Evolutionary conservation across 2,797 vertebrate species (phyloP), one percentile per base, ranked within the genome.

Genomic region (Hypotaenidia philippensis): DNA sequence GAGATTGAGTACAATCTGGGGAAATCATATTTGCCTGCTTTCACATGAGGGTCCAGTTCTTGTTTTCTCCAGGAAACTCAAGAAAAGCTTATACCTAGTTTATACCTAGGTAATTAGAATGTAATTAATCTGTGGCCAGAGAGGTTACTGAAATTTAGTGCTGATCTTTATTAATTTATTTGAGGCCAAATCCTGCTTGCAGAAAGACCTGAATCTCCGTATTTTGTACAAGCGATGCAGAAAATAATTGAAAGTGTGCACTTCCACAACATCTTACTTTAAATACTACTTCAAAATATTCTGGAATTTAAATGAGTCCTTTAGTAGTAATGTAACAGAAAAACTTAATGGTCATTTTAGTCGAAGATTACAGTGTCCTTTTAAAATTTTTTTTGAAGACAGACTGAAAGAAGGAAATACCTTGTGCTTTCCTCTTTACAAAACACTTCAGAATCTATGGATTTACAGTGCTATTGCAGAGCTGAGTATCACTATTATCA

Each of bases 401-500:
- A 66, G 14, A 2, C 2, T 89, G 59, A 59, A 86, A 47, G 10
- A 75, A 88, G 12, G 21, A 57, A 75, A 44, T 22, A 6, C 10
- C 86, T n/a, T 77, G 10, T 47, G 10, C 36, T 70, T 90, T 59
- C 8, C 19, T 59, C 31, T n/a, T 69, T 59, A 15, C 17, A 76
- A 26, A 59, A 13, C 18, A 6, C 69, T 83, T 86, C 65, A 45
- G 38, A 52, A 74, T 82, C 34, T 66, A 6, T 49, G 75, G 61
- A 86, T 96, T 81, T 83, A 69, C 31, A 79, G 63, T 87, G 34
- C 22, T 75, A 10, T 50, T 93, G 85, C 55, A 75, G 78, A 85
- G 63, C 56, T 90, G 59, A 68, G 6, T 36, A 44, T 83, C 83
- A 59, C 26, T 91, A 4, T 92, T 90, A 76, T 68, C 63, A 75